Conservation (phyloP, 2,113 vertebrate genomes). For the Dolichallabes microphthalmus region DNA sequence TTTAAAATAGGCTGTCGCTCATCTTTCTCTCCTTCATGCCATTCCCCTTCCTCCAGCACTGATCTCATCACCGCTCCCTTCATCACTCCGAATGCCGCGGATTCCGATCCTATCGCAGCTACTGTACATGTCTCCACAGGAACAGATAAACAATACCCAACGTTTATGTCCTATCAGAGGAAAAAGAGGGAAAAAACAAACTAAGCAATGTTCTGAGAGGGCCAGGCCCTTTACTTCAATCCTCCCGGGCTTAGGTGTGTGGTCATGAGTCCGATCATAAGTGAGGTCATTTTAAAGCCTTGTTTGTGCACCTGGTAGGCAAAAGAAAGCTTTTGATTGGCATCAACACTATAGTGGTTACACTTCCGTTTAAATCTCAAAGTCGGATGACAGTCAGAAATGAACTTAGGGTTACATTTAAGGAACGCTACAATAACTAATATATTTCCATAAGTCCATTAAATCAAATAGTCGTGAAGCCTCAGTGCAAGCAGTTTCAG, state of each 20-base stretch:
- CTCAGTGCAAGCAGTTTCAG: background rate
- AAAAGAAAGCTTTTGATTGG: slow-evolving; percentile 14
- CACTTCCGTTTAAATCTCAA: background rate
- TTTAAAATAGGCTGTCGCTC: slow-evolving; percentile 1
- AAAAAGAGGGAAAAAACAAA: slow-evolving; percentile 45
- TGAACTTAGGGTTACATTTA: too few relatives aligned
- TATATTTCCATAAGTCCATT: background rate
- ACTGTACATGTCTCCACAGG: slow-evolving; percentile 69
- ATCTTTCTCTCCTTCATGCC: slow-evolving; percentile 19
- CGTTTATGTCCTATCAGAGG: slow-evolving; percentile 54
- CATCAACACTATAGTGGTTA: background rate
- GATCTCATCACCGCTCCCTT: slow-evolving; percentile 17
- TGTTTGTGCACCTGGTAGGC: background rate
- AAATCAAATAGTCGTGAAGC: background rate
- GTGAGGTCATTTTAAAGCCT: slow-evolving; percentile 21
- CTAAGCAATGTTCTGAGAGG: slow-evolving; percentile 36
- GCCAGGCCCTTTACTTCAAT: slow-evolving; percentile 34
- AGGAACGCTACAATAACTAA: background rate
- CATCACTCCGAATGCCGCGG: slow-evolving; percentile 49
- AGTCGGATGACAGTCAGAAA: too few relatives aligned
- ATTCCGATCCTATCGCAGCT: slow-evolving; percentile 70
- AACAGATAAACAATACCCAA: slow-evolving; percentile 63
- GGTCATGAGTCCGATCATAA: slow-evolving; percentile 5
- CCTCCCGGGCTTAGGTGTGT: slow-evolving; percentile 19
- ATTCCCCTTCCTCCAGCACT: slow-evolving; percentile 37